Evolutionary conservation across 2,888 invertebrate genomes (phyloP).

Genomic region (Metalampra italica): DNA sequence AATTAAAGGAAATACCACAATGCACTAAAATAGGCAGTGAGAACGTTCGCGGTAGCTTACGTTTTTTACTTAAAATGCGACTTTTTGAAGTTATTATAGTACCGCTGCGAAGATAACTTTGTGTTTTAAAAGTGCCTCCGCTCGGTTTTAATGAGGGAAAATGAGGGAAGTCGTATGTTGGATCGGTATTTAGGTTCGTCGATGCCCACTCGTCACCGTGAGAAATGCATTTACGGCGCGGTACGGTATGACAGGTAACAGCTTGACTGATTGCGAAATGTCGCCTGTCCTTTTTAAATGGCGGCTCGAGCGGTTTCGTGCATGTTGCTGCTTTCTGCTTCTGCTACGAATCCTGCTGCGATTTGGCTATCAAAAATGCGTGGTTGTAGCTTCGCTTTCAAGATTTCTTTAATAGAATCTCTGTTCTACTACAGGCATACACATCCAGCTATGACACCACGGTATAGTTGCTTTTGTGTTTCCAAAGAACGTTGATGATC

Average conservation of each 20-base stretch:
- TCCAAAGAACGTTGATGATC: too few species aligned
- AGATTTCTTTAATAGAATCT: too few species aligned
- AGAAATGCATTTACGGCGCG: slow-evolving; percentile 38
- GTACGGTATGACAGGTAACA: slow-evolving; percentile 37
- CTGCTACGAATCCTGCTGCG: slow-evolving; percentile 18
- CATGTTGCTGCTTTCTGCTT: slow-evolving; percentile 29
- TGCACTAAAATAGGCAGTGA: slow-evolving; percentile 47
- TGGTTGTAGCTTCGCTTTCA: too few species aligned
- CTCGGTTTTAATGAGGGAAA: slow-evolving; percentile 43
- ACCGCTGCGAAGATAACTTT: slow-evolving; percentile 37
- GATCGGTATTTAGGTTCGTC: slow-evolving; percentile 38
- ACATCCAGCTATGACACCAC: too few species aligned
- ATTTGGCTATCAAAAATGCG: too few species aligned
- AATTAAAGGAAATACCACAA: slow-evolving; percentile 54
- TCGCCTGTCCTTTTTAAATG: slow-evolving; percentile 31
- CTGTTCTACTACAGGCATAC: too few species aligned
- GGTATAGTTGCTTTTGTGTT: too few species aligned
- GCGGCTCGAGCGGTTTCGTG: slow-evolving; percentile 22
- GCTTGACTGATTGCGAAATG: slow-evolving; percentile 43
- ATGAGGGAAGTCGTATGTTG: slow-evolving; percentile 45
- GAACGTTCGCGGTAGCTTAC: slow-evolving; percentile 35
- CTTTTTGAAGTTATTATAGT: slow-evolving; percentile 42
- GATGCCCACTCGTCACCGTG: slow-evolving; percentile 35
- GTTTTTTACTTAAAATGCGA: slow-evolving; percentile 31
- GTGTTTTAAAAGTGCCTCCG: slow-evolving; percentile 33